Evolutionary conservation across 1,140 invertebrate genomes (phyloP), one percentile per base, ranked within the genome.

Genomic region (Drosophila fuyamai): DNA sequence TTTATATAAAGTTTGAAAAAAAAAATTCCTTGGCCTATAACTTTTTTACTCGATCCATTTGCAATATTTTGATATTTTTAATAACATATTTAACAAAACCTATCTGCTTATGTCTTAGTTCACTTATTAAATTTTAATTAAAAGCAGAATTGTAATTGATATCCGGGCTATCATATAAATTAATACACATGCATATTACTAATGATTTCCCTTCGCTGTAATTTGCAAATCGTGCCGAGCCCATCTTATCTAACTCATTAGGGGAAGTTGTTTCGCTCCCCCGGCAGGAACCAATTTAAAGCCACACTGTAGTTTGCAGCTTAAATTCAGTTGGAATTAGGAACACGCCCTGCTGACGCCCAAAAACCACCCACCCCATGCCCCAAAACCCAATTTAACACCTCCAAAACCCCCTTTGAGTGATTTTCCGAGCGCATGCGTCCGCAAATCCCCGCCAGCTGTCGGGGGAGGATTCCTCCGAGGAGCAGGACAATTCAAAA

Each of bases 401-500:
- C 35, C 27, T 18, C n/a, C 18, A 14, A 50, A 27, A 14, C 10
- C 35, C 12, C 13, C 16, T 32, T 71, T 58, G 68, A 76, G 72
- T 48, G 60, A 16, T 57, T 65, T 71, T 54, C 29, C 12, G 35
- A n/a, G 79, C 81, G 81, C 81, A 76, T 79, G 81, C 81, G 81
- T 73, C 48, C 10, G 10, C 29, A 67, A 62, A 44, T 44, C 35
- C 12, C 32, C 54, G 46, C 16, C 51, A 41, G 36, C 16, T 9
- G 18, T 40, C 36, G 74, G 74, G 63, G 73, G 74, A 66, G 73
- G 61, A 76, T 29, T 61, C 59, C 73, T 61, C 47, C 54, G 47
- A 73, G 66, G 41, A 77, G 55, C 51, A 74, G 80, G 74, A 77
- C 63, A 73, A 53, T 89, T 79, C 88, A 91, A 91, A 91, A 91